Evolutionary conservation across 2,888 invertebrate species (phyloP).

Genomic region (Metalampra italica): DNA sequence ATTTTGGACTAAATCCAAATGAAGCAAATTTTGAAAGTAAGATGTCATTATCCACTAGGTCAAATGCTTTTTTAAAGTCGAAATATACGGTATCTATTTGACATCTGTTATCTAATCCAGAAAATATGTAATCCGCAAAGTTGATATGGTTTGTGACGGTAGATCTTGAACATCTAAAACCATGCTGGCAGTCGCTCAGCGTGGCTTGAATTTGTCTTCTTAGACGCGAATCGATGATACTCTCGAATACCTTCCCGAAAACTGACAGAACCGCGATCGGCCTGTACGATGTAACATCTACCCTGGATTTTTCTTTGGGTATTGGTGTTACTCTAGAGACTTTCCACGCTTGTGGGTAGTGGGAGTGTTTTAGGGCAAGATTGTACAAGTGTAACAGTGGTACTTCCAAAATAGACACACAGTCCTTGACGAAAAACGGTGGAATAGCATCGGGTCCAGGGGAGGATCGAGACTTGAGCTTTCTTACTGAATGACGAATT

Average conservation of each 20-base stretch:
- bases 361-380: neutral
- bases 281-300: slow-evolving; percentile 5
- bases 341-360: slow-evolving; percentile 7
- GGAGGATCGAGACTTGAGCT: slow-evolving; percentile 8
- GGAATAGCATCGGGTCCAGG: slow-evolving; percentile 13
- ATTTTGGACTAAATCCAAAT: too few species aligned
- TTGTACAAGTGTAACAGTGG: slow-evolving; percentile 11
- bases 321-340: slow-evolving; percentile 8
- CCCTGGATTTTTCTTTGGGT: slow-evolving; percentile 2
- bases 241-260: slow-evolving; percentile 9
- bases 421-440: slow-evolving; percentile 11
- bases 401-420: neutral
- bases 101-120: neutral
- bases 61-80: too few species aligned
- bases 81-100: too few species aligned
- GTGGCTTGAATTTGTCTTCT: neutral
- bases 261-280: slow-evolving; percentile 10
- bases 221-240: neutral
- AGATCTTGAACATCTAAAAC: neutral
- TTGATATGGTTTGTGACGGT: neutral
- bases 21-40: too few species aligned
- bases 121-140: neutral
- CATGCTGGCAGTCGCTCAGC: neutral
- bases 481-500: neutral
- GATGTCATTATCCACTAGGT: too few species aligned